Evolutionary conservation across 1,140 invertebrate species (phyloP).

Genomic region (Maconellicoccus hirsutus): DNA sequence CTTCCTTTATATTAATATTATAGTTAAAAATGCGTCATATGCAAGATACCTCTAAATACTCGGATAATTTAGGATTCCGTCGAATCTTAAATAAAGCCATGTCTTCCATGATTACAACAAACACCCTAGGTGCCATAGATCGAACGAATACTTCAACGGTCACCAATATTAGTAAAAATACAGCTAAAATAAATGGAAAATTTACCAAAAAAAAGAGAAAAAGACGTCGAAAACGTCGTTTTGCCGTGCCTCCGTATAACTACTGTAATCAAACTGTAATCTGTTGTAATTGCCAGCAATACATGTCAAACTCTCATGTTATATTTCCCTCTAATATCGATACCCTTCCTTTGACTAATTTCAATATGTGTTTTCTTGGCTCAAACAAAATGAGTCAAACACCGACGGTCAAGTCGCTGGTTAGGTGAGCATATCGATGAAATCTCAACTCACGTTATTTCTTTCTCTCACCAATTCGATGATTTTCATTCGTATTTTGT

Average conservation of each 20-base stretch:
- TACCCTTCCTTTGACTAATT: not conserved
- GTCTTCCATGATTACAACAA: not conserved
- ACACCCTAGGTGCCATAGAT: not conserved
- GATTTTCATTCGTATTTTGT: constrained; percentile 30
- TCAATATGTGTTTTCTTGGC: not conserved
- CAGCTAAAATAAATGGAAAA: not conserved
- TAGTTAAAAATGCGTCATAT: not conserved
- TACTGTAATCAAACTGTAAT: not conserved
- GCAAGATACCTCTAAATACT: not conserved
- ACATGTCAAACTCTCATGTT: not conserved
- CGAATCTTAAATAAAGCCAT: not conserved
- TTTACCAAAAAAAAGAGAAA: not conserved
- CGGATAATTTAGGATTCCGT: not conserved
- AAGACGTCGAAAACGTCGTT: not conserved
- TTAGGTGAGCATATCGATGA: not conserved
- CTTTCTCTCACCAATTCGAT: not conserved
- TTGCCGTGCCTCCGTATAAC: not conserved
- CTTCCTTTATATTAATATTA: not conserved
- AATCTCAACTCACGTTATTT: not conserved
- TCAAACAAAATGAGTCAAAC: not conserved
- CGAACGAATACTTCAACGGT: not conserved
- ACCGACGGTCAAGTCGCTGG: not conserved
- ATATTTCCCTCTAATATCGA: not conserved
- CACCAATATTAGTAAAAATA: not conserved
- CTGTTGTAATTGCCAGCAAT: constrained; percentile 4